Percentiles rank a stretch among this genome's conserved stretches.
Conservation (phyloP, 2,797 vertebrate species). For the Chloroceryle amazona region DNA sequence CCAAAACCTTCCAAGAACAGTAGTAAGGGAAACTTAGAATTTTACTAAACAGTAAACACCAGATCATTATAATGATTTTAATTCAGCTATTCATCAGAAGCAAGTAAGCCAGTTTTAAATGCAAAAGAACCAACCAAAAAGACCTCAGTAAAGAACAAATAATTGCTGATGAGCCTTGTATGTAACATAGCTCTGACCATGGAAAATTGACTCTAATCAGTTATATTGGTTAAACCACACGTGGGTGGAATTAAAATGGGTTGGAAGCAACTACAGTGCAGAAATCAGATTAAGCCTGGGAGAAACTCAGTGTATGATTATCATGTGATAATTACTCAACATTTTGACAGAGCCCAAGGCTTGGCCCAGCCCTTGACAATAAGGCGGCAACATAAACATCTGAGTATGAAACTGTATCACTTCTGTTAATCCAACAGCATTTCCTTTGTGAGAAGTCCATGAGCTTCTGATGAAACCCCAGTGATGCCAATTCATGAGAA, state of each 20-base stretch:
- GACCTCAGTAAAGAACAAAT: background rate
- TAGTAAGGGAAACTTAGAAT: background rate
- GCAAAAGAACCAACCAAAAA: background rate
- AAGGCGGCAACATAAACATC: conserved; percentile 18
- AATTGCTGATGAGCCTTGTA: background rate
- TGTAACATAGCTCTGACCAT: background rate
- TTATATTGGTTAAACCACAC: background rate
- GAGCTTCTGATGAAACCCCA: background rate
- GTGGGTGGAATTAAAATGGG: conserved; percentile 51
- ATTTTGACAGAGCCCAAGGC: conserved; percentile 63
- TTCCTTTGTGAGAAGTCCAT: background rate
- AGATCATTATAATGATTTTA: background rate
- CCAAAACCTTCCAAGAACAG: background rate
- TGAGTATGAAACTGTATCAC: background rate
- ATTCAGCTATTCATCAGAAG: background rate
- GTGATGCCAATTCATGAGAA: background rate
- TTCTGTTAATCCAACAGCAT: background rate
- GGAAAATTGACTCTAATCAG: conserved; percentile 29
- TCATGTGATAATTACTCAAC: conserved; percentile 67
- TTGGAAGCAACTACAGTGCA: background rate
- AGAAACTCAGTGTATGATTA: conserved; percentile 52
- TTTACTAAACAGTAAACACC: background rate
- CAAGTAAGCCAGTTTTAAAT: background rate
- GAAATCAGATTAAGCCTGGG: conserved; percentile 67
- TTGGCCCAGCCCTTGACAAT: conserved; percentile 42